Conservation (phyloP, 2,113 vertebrate genomes). For the Sus scrofa region T2T-Sscrofa CM000812.6:201199501-201200000, state of each 20-base stretch:
- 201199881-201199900: neutral
- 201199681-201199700: neutral
- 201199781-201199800: neutral
- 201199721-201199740: neutral
- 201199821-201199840: neutral
- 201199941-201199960: neutral
- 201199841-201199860: neutral
- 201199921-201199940: neutral
- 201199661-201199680: neutral
- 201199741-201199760: neutral
- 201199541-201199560: constrained; percentile 33
- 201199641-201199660: neutral
- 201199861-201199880: neutral
- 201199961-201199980: neutral
- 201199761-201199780: neutral
- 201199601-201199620: neutral
- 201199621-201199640: neutral
- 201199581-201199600: neutral
- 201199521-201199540: neutral
- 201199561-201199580: neutral
- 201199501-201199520: neutral
- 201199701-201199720: neutral
- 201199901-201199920: neutral
- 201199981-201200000: neutral
- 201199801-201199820: neutral